A percentile compares a stretch with the other conserved stretches of the same genome.
phyloP scores from a whole-genome alignment of 92 coral and sea anemone species.

The Pocillopora grandis region DNA sequence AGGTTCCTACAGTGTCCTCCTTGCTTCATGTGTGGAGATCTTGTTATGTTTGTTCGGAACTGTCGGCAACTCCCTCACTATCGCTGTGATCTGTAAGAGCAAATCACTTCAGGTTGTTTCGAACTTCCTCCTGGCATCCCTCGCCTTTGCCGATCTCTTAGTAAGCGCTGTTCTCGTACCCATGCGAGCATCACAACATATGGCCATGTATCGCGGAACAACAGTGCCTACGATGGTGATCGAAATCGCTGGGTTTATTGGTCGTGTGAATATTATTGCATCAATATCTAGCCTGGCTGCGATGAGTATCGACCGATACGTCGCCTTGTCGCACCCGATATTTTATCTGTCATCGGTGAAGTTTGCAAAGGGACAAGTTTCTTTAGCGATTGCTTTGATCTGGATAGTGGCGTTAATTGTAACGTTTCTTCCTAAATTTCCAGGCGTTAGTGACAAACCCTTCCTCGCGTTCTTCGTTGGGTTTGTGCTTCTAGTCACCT shows the following conservation, averaged over 20 bases:
- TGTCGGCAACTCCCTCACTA: constrained; percentile 72
- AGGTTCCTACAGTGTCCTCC: constrained; percentile 46
- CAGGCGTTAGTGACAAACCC: constrained; percentile 80
- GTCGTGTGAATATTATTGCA: constrained; percentile 86
- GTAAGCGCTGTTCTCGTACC: constrained; percentile 85
- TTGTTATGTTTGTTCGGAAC: constrained; percentile 66
- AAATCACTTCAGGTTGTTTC: constrained; percentile 76
- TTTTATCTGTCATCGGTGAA: constrained; percentile 78
- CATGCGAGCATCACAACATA: constrained; percentile 89
- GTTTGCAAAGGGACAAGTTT: constrained; percentile 64
- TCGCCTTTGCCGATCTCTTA: constrained; percentile 77
- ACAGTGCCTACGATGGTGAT: constrained; percentile 60
- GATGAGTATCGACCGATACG: constrained; percentile 81
- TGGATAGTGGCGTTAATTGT: constrained; percentile 71
- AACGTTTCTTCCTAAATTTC: constrained; percentile 82
- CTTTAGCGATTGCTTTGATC: constrained; percentile 51
- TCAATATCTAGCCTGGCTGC: constrained; percentile 86
- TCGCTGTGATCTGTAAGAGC: constrained; percentile 65
- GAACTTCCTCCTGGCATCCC: constrained; percentile 74
- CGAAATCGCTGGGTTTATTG: constrained; percentile 82
- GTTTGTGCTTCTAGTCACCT: constrained; percentile 73
- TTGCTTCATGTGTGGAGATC: constrained; percentile 81
- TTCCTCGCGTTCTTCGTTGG: constrained; percentile 79
- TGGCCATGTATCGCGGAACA: constrained; percentile 40
- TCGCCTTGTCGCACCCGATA: constrained; percentile 77